A percentile compares a stretch with the other conserved stretches of the same genome.
Conservation (phyloP, 2,797 vertebrate species). For the Cossypha polioptera region DNA sequence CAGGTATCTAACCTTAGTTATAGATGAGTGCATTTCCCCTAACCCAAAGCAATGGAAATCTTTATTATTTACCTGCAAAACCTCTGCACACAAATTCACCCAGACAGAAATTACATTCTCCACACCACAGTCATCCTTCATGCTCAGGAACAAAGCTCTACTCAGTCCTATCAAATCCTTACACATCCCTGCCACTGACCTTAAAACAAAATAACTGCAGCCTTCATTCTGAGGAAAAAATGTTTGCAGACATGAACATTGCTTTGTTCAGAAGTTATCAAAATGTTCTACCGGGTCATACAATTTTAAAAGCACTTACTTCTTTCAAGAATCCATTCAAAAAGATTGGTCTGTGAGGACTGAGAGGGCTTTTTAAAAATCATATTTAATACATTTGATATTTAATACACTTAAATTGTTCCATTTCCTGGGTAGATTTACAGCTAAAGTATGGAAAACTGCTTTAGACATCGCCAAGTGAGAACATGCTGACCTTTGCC, state of each 20-base stretch:
- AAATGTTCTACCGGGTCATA: not conserved
- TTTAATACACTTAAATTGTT: not conserved
- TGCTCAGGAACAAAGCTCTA: not conserved
- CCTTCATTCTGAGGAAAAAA: not conserved
- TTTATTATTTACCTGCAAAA: not conserved
- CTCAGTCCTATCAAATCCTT: not conserved
- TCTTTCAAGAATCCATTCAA: not conserved
- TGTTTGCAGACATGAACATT: not conserved
- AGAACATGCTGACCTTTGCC: constrained; percentile 85
- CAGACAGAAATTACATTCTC: not conserved
- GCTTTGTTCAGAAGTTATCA: not conserved
- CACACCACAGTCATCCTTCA: rapidly evolving
- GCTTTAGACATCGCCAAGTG: not conserved
- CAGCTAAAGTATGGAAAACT: not conserved
- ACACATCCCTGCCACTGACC: not conserved
- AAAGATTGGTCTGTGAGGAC: not conserved
- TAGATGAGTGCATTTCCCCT: not conserved
- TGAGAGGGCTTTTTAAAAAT: rapidly evolving
- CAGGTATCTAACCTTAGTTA: not conserved
- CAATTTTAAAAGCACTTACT: not conserved
- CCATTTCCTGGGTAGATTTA: not conserved
- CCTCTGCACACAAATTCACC: not conserved
- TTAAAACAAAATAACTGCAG: not conserved
- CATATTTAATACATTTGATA: not conserved
- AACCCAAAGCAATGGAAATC: not conserved